phyloP scores from a whole-genome alignment of 2,797 vertebrate species.

The Aphelocoma californica region DNA sequence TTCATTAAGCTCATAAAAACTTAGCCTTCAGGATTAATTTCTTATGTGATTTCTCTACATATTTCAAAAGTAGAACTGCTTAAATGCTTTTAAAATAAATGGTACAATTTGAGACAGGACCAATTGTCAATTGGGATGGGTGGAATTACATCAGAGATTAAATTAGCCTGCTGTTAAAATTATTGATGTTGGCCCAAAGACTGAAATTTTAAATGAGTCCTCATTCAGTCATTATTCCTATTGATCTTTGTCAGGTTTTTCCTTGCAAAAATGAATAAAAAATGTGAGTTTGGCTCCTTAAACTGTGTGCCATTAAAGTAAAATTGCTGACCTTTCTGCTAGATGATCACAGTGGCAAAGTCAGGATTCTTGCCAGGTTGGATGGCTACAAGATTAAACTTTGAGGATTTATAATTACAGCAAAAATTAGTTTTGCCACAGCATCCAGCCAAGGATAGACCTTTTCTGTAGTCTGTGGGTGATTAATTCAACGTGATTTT shows the following conservation, averaged over 20 bases:
- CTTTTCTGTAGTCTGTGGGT: not conserved
- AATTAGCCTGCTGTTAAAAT: not conserved
- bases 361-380: not conserved
- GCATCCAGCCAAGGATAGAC: not conserved
- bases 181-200: not conserved
- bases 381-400: not conserved
- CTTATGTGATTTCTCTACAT: not conserved
- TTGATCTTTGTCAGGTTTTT: not conserved
- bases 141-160: conserved; percentile 6
- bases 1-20: not conserved
- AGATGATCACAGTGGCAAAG: not conserved
- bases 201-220: not conserved
- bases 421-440: not conserved
- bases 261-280: not conserved
- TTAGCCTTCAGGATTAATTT: not conserved
- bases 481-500: not conserved
- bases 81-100: not conserved
- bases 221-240: not conserved
- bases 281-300: not conserved
- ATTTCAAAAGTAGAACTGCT: not conserved
- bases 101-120: not conserved
- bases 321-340: conserved; percentile 1
- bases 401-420: conserved; percentile 10
- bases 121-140: not conserved
- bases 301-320: not conserved